Conservation (phyloP, 1,140 invertebrate genomes). For the Stegodyphus mimosarum region DNA sequence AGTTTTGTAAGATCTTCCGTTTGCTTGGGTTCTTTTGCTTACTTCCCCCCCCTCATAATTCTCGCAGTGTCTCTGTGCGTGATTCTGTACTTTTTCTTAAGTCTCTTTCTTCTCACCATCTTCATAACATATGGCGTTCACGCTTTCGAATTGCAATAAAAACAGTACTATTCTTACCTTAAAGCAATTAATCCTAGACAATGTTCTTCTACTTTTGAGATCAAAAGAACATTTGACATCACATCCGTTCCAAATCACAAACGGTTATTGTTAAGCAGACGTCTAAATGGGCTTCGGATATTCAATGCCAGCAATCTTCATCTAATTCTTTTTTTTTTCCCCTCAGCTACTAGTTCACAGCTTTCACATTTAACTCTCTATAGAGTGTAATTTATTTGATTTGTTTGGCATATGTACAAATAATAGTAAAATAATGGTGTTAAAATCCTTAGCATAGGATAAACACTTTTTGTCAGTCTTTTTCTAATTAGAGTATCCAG, state of each 20-base stretch:
- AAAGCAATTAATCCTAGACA: background rate
- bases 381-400: too few species aligned
- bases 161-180: constrained; percentile 7
- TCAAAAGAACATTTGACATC: background rate
- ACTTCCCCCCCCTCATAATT: constrained; percentile 15
- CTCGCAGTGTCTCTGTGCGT: constrained; percentile 23
- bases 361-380: too few species aligned
- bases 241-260: background rate
- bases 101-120: background rate
- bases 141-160: background rate
- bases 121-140: constrained; percentile 13
- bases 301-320: too few species aligned
- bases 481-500: too few species aligned
- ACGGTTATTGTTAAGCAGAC: too few species aligned
- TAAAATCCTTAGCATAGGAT: too few species aligned
- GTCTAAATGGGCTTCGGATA: too few species aligned
- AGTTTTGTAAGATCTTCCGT: constrained; percentile 21
- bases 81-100: constrained; percentile 1
- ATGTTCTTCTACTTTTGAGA: background rate
- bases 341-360: too few species aligned
- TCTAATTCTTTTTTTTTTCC: too few species aligned
- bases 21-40: background rate
- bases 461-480: too few species aligned
- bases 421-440: too few species aligned
- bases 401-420: too few species aligned